phyloP scores from a whole-genome alignment of 2,113 vertebrate species.

The Mobula hypostoma region DNA sequence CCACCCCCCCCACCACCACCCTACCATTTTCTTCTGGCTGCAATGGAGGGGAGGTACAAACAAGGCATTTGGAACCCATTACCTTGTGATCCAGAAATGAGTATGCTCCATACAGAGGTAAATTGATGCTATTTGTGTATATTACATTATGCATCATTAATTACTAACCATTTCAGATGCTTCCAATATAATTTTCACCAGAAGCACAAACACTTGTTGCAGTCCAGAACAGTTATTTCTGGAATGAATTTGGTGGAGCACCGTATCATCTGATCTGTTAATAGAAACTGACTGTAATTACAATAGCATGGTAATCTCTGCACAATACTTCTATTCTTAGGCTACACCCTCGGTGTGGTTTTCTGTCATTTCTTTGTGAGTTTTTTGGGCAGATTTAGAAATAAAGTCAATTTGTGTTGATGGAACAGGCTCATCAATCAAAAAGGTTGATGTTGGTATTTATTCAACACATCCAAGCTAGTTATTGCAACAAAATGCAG shows the following conservation, averaged over 20 bases:
- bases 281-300: slow-evolving; percentile 12
- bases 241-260: not conserved
- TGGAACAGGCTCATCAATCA: not conserved
- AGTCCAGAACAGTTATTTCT: not conserved
- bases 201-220: not conserved
- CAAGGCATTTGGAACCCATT: not conserved
- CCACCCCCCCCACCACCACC: too few species aligned
- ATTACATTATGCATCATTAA: not conserved
- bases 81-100: not conserved
- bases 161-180: not conserved
- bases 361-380: not conserved
- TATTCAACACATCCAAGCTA: not conserved
- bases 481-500: not conserved
- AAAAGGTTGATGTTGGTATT: not conserved
- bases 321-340: not conserved
- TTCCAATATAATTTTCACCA: not conserved
- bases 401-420: not conserved
- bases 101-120: not conserved
- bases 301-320: not conserved
- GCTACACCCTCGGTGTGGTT: not conserved
- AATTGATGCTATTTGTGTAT: not conserved
- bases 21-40: too few species aligned
- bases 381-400: not conserved
- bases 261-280: not conserved
- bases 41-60: not conserved